Evolutionary conservation across 2,888 invertebrate species (phyloP).

Genomic region (Plusia festucae): DNA sequence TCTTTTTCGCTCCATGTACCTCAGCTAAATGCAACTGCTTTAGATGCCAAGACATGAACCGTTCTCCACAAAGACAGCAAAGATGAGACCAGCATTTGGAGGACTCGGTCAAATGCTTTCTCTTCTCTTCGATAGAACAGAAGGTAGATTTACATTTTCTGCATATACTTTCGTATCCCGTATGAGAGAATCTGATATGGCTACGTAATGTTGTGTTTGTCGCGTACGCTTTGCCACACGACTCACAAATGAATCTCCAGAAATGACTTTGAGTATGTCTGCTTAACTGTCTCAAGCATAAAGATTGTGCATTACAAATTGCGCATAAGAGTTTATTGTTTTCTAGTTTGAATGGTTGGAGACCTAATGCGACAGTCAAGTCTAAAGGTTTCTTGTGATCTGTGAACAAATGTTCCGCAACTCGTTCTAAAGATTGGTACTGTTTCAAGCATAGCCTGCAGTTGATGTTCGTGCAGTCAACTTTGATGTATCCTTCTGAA

Average conservation of each 20-base stretch:
- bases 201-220: slow-evolving; percentile 75
- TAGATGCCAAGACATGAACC: slow-evolving; percentile 75
- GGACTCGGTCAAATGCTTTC: slow-evolving; percentile 72
- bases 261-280: slow-evolving; percentile 82
- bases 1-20: slow-evolving; percentile 72
- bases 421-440: slow-evolving; percentile 67
- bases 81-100: slow-evolving; percentile 78
- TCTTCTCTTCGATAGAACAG: slow-evolving; percentile 69
- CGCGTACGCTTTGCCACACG: slow-evolving; percentile 81
- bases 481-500: slow-evolving; percentile 79
- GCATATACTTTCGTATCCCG: slow-evolving; percentile 73
- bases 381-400: slow-evolving; percentile 72
- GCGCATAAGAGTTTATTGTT: slow-evolving; percentile 74
- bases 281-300: slow-evolving; percentile 76
- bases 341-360: slow-evolving; percentile 79
- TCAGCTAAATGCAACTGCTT: slow-evolving; percentile 76
- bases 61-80: slow-evolving; percentile 76
- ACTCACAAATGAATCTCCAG: slow-evolving; percentile 79
- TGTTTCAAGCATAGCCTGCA: slow-evolving; percentile 75
- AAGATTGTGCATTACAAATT: slow-evolving; percentile 72
- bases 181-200: slow-evolving; percentile 76
- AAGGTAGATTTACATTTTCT: slow-evolving; percentile 79
- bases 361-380: slow-evolving; percentile 69
- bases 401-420: slow-evolving; percentile 73
- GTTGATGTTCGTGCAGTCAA: slow-evolving; percentile 77